Base-by-base conservation (phyloP, 1,140 invertebrate genomes). In the Drosophila willistoni region DNA sequence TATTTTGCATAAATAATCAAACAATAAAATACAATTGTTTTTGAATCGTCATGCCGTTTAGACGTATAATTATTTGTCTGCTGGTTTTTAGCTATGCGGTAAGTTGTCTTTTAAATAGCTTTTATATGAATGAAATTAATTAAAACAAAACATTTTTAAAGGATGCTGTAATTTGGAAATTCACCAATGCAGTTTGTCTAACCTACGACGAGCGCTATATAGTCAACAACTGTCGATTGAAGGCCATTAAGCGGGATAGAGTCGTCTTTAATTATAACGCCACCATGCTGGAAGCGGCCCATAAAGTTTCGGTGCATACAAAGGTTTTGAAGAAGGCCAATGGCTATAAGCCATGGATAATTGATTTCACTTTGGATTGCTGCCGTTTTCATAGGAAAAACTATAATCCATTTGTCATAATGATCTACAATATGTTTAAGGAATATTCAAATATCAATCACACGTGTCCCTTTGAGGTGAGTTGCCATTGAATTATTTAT, bases 331-430 rank as follows among this genome's bases (percentile, higher is more conserved):
- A 65, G 7, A 55, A 44, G n/a, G 34, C 17, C 5, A 65, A 65
- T 56, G 64, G 64, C 7, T 65, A 55, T 34, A 65, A 65, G 64
- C 64, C 64, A 3, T 65, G 64, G 64, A 7, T 65, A 19, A 55
- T 47, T 39, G 34, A 65, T 41, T 17, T 56, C 2, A 56, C 33
- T 12, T 6, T 65, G 12, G 64, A 65, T 65, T 19, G n/a, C 7
- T 65, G 64, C 7, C 29, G 19, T 7, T 65, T 56, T 10, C 17
- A 55, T 25, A 13, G 51, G 2, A 65, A 65, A 7, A 51, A 51
- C 6, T 33, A 22, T 17, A 65, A 65, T 14, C 14, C 64, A 22
- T 7, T 56, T 12, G 17, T 25, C 7, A 51, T 51, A 22, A 51
- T 51, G 44, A 51, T 51, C 17, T 51, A 22, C 4, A 51, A 51